Evolutionary conservation across 2,113 vertebrate species (phyloP).

Genomic region (Oncorhynchus masou): DNA sequence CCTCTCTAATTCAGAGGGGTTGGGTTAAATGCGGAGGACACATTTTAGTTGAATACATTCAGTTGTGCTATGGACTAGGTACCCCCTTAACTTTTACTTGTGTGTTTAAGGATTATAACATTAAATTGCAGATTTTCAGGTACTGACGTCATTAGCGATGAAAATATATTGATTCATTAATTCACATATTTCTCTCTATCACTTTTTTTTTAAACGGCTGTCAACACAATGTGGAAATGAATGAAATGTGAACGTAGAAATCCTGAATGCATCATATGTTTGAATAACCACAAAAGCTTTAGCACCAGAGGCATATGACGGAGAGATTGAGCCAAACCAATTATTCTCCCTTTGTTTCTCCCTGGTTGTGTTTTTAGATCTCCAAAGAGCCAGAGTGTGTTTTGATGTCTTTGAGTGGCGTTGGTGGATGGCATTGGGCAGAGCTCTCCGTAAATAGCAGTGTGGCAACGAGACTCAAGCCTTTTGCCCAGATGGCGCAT

Average conservation of each 20-base stretch:
- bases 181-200: neutral
- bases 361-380: slow-evolving; percentile 73
- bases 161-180: neutral
- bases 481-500: slow-evolving; percentile 73
- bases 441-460: slow-evolving; percentile 9
- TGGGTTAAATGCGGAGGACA: neutral
- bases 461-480: slow-evolving; percentile 51
- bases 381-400: slow-evolving; percentile 65
- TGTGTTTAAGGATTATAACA: neutral
- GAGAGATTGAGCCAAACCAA: slow-evolving; percentile 70
- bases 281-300: slow-evolving; percentile 67
- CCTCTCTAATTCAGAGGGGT: too few species aligned
- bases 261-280: slow-evolving; percentile 68
- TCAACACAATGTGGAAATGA: neutral
- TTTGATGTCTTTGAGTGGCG: slow-evolving; percentile 76
- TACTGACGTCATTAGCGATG: neutral
- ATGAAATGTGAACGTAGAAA: neutral
- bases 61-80: neutral
- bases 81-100: too few species aligned
- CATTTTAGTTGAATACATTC: neutral
- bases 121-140: neutral
- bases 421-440: slow-evolving; percentile 68
- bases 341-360: slow-evolving; percentile 75
- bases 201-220: neutral
- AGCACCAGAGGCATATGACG: slow-evolving; percentile 31